Evolutionary conservation across 2,888 invertebrate species (phyloP).

Genomic region (Oligia fasciuncula): DNA sequence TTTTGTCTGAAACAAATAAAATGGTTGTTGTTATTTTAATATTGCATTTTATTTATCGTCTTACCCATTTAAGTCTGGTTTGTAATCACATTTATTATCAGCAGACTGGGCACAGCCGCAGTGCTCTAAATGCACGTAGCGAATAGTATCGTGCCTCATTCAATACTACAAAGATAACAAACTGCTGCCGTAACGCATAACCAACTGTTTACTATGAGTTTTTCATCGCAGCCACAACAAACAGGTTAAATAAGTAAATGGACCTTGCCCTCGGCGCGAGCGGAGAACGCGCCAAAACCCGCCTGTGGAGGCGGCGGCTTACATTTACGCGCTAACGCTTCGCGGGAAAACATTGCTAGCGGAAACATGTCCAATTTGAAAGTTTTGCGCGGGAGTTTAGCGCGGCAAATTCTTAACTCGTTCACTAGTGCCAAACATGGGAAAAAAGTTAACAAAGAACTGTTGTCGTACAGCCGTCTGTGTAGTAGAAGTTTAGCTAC

Average conservation of each 20-base stretch:
- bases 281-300: conserved; percentile 82
- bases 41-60: conserved; percentile 67
- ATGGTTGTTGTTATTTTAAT: conserved; percentile 79
- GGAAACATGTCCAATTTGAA: conserved; percentile 85
- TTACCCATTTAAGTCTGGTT: conserved; percentile 17
- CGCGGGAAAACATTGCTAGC: conserved; percentile 77
- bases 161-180: conserved; percentile 67
- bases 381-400: conserved; percentile 85
- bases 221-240: conserved; percentile 71
- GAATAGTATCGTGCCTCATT: conserved; percentile 64
- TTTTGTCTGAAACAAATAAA: conserved; percentile 78
- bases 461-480: conserved; percentile 64
- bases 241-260: conserved; percentile 76
- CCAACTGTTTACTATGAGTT: conserved; percentile 70
- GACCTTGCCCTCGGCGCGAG: conserved; percentile 82
- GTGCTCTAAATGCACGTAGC: conserved; percentile 25
- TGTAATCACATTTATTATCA: conserved; percentile 43
- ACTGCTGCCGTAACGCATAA: conserved; percentile 61
- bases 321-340: conserved; percentile 78
- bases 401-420: conserved; percentile 81
- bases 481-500: conserved; percentile 78
- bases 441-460: conserved; percentile 70
- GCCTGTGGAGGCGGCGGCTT: conserved; percentile 65
- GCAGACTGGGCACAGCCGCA: conserved; percentile 13
- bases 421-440: conserved; percentile 71